A percentile compares a stretch with the other conserved stretches of the same genome.
phyloP scores from a whole-genome alignment of 2,113 vertebrate species.

The Terrapene triunguis region DNA sequence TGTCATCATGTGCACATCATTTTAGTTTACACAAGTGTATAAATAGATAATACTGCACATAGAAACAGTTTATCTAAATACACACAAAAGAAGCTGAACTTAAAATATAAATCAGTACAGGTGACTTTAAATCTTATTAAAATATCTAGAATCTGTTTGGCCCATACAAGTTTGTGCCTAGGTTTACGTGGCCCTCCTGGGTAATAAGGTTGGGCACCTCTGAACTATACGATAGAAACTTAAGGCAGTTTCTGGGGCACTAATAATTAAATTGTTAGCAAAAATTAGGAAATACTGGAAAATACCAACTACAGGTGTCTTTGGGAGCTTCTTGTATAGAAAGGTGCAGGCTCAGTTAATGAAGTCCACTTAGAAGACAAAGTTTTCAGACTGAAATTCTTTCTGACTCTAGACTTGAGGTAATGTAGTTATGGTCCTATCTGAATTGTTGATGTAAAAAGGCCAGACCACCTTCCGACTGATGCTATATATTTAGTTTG shows the following conservation, averaged over 20 bases:
- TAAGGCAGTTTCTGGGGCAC: constrained; percentile 2
- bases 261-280: not conserved
- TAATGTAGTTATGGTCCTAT: not conserved
- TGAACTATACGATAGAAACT: not conserved
- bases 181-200: not conserved
- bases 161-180: not conserved
- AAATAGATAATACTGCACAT: not conserved
- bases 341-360: not conserved
- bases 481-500: not conserved
- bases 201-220: not conserved
- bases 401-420: not conserved
- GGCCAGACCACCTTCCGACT: not conserved
- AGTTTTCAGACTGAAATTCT: not conserved
- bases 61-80: not conserved
- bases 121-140: not conserved
- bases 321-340: not conserved
- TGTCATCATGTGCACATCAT: not conserved
- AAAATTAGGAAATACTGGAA: not conserved
- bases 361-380: not conserved
- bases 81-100: not conserved
- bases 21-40: not conserved
- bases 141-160: not conserved
- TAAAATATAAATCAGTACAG: not conserved
- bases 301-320: not conserved
- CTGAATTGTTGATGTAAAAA: not conserved